Percentiles rank a stretch among this genome's conserved stretches.
Conservation (phyloP, 2,888 invertebrate species). For the Dinocampus coccinellae region DNA sequence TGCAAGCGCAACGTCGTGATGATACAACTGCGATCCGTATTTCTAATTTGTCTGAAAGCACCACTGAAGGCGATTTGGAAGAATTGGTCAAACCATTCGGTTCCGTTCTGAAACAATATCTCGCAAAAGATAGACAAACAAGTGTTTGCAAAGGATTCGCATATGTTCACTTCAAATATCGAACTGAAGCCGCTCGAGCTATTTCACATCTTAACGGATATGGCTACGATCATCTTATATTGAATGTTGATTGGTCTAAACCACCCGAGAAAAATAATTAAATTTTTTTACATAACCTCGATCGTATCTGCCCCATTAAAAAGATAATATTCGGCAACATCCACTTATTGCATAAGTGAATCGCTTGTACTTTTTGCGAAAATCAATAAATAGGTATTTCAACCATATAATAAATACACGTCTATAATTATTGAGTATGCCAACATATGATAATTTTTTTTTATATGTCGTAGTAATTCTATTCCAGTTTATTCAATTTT, state of each 20-base stretch:
- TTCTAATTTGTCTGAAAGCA: constrained; percentile 96
- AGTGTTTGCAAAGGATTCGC: constrained; percentile 97
- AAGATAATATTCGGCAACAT: no score
- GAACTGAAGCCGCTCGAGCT: constrained; percentile 92
- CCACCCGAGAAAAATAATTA: constrained; percentile 72
- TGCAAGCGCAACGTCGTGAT: constrained; percentile 78
- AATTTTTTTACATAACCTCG: no score
- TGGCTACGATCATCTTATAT: constrained; percentile 97
- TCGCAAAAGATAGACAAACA: constrained; percentile 93
- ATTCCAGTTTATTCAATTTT: no score
- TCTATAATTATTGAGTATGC: background rate
- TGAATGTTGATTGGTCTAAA: constrained; percentile 99
- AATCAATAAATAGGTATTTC: constrained; percentile 1
- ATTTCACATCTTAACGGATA: constrained; percentile 91
- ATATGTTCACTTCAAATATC: constrained; percentile 95
- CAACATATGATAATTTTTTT: no score
- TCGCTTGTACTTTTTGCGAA: background rate
- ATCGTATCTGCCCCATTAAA: no score
- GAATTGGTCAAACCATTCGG: constrained; percentile 96
- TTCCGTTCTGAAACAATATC: constrained; percentile 90
- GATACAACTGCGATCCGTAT: constrained; percentile 95
- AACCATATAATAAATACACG: background rate
- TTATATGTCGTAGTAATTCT: no score
- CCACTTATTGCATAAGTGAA: background rate
- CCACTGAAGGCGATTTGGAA: constrained; percentile 94